Evolutionary conservation across 2,888 invertebrate genomes (phyloP).

Genomic region (Lydus trimaculatus): DNA sequence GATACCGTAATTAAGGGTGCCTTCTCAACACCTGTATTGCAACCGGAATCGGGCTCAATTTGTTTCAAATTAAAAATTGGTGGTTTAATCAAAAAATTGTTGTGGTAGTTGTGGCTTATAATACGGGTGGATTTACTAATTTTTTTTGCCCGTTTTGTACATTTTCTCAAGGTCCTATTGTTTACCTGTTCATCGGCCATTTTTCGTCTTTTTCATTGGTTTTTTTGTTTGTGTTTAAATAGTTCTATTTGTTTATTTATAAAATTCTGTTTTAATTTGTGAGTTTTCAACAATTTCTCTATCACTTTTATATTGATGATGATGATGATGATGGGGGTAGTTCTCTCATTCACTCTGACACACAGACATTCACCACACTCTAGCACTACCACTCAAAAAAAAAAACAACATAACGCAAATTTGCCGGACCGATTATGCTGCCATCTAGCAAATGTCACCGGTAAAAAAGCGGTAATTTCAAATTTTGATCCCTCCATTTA

Average conservation of each 20-base stretch:
- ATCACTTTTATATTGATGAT: neutral
- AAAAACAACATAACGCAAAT: conserved; percentile 47
- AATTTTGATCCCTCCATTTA: neutral
- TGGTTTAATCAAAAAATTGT: neutral
- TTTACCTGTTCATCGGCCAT: conserved; percentile 84
- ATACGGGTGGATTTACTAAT: conserved; percentile 10
- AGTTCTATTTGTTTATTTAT: too few species aligned
- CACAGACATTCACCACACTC: neutral
- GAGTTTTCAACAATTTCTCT: neutral
- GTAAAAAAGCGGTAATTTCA: neutral
- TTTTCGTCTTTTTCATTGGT: conserved; percentile 64
- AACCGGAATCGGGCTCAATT: neutral
- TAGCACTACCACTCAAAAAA: conserved; percentile 33
- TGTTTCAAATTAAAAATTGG: neutral
- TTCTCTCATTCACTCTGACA: conserved; percentile 22
- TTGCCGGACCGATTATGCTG: conserved; percentile 28
- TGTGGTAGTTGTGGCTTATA: conserved; percentile 14
- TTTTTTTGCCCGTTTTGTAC: neutral
- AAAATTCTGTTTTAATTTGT: too few species aligned
- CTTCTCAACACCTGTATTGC: too few species aligned
- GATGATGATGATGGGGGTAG: too few species aligned
- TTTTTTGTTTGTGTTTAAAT: neutral
- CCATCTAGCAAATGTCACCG: neutral
- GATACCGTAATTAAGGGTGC: too few species aligned
- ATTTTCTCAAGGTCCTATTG: conserved; percentile 54